These are phyloP conservation scores for Heterochromis multidens DNA, from an alignment of 2,113 vertebrate genomes.

Conservation along the genomic window DNA sequence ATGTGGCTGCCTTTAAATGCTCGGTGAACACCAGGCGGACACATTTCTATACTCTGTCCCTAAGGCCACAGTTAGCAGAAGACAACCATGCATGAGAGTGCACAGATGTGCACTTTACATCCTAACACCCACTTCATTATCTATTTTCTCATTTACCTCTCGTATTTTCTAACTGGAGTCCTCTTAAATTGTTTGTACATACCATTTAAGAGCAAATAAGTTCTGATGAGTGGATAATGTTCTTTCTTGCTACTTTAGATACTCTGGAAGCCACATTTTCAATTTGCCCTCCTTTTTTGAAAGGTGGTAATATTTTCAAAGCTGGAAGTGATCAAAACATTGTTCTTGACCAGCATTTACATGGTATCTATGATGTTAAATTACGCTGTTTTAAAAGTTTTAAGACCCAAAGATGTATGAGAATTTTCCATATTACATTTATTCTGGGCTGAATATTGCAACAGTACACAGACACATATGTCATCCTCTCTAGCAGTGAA, in stretches of 20 bases:
- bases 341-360: neutral
- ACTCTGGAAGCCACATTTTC: neutral
- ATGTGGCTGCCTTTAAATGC: slow-evolving; percentile 17
- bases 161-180: neutral
- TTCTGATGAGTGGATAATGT: neutral
- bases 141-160: neutral
- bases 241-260: neutral
- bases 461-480: neutral
- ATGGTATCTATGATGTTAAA: neutral
- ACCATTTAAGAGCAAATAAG: neutral
- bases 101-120: neutral
- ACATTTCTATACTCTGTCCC: neutral
- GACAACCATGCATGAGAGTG: neutral
- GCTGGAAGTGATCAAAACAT: neutral
- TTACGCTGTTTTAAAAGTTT: neutral
- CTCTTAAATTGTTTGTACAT: neutral
- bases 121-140: neutral
- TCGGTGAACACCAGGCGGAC: neutral
- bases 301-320: neutral
- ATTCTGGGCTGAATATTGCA: neutral
- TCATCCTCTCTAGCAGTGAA: slow-evolving; percentile 4
- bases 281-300: neutral
- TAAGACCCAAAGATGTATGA: neutral
- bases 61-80: neutral
- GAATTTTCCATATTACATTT: neutral